Evolutionary conservation across 2,888 invertebrate genomes (phyloP).

Genomic region (Caenorhabditis drosophilae): DNA sequence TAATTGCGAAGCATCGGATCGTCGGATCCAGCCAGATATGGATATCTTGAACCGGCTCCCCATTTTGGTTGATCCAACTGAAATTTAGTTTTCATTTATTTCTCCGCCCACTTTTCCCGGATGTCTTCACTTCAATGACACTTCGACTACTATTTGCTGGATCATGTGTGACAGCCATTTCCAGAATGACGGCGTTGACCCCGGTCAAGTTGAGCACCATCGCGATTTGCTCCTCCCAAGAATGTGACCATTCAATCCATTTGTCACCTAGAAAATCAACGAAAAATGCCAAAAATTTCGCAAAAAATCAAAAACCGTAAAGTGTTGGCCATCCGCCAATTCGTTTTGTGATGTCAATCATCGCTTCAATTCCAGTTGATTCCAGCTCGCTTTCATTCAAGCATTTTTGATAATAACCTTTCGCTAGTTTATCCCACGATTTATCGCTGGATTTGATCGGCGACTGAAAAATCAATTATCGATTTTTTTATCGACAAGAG

Average conservation of each 20-base stretch:
- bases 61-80: slow-evolving; percentile 65
- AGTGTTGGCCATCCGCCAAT: slow-evolving; percentile 69
- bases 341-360: slow-evolving; percentile 50
- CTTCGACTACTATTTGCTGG: slow-evolving; percentile 60
- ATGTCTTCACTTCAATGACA: slow-evolving; percentile 47
- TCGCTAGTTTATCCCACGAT: slow-evolving; percentile 59
- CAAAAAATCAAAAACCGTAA: slow-evolving; percentile 22
- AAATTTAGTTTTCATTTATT: neutral
- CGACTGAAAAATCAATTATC: slow-evolving; percentile 18
- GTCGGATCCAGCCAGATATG: slow-evolving; percentile 57
- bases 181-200: slow-evolving; percentile 64
- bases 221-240: slow-evolving; percentile 62
- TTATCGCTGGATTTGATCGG: slow-evolving; percentile 39
- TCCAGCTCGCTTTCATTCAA: slow-evolving; percentile 62
- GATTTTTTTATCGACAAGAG: neutral
- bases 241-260: slow-evolving; percentile 58
- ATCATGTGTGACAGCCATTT: slow-evolving; percentile 64
- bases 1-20: slow-evolving; percentile 64
- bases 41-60: slow-evolving; percentile 62
- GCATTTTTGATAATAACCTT: slow-evolving; percentile 64
- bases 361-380: slow-evolving; percentile 45
- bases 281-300: no score
- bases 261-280: slow-evolving; percentile 21
- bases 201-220: slow-evolving; percentile 60
- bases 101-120: neutral